Conservation (phyloP, 2,113 vertebrate genomes). For the Zonotrichia leucophrys region DNA sequence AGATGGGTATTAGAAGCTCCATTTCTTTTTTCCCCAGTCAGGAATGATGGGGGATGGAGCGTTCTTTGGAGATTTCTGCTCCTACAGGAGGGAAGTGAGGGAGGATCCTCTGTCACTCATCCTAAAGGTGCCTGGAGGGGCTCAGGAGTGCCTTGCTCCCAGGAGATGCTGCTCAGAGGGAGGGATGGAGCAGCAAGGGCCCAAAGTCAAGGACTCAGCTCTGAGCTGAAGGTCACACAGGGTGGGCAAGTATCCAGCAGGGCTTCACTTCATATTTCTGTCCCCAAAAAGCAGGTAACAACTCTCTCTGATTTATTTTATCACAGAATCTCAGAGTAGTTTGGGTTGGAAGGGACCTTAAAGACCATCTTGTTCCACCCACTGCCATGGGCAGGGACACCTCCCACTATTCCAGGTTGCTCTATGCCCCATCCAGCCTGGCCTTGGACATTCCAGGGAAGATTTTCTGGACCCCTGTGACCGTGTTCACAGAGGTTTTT, state of each 20-base stretch:
- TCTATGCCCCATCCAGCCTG: fast-evolving
- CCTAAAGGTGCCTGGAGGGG: background rate
- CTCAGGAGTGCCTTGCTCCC: fast-evolving
- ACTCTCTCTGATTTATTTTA: background rate
- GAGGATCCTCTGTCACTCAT: background rate
- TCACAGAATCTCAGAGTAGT: background rate
- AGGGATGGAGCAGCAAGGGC: background rate
- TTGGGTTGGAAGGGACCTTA: background rate
- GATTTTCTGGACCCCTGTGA: background rate
- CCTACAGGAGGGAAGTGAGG: background rate
- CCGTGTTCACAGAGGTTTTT: too few relatives aligned
- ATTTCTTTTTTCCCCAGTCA: background rate
- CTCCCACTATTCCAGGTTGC: fast-evolving
- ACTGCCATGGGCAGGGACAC: background rate
- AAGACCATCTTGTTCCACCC: background rate
- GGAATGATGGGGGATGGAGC: background rate
- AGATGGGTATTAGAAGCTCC: background rate
- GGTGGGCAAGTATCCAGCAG: background rate
- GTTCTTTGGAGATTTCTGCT: background rate
- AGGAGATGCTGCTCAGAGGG: background rate
- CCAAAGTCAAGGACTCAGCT: background rate
- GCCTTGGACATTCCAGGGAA: background rate
- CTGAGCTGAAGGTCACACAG: background rate
- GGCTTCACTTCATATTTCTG: background rate
- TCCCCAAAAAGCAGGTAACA: fast-evolving